Percentiles rank a stretch among this genome's conserved stretches.
These are phyloP conservation scores for Peromyscus leucopus DNA, from an alignment of 2,113 vertebrate genomes.

Conservation along the genomic window DNA sequence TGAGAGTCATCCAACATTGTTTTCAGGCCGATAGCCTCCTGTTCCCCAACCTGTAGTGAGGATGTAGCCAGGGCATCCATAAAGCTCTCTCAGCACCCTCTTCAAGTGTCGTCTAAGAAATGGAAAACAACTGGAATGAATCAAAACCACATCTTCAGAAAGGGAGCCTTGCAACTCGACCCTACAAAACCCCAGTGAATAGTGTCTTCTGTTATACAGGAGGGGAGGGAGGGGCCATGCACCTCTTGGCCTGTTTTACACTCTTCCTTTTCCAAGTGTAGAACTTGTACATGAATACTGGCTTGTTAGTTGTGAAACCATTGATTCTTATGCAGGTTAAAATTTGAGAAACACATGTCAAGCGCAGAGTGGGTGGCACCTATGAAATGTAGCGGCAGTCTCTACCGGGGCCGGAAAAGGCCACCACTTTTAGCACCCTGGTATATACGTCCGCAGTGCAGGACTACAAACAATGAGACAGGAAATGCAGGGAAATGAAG, in stretches of 20 bases:
- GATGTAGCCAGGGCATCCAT: background rate
- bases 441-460: fast-evolving
- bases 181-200: background rate
- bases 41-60: background rate
- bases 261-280: background rate
- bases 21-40: background rate
- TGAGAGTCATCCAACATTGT: background rate
- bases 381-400: background rate
- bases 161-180: background rate
- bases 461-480: background rate
- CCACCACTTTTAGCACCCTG: background rate
- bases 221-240: background rate
- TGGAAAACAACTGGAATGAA: background rate
- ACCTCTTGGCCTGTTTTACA: too few species aligned
- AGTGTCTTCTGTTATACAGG: background rate
- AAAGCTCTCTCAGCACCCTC: background rate
- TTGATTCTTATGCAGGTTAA: background rate
- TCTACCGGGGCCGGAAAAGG: background rate
- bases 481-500: background rate
- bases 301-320: background rate
- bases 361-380: background rate
- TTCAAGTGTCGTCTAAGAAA: background rate
- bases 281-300: background rate
- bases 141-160: background rate
- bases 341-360: background rate